A percentile compares a stretch with the other conserved stretches of the same genome.
Conservation (phyloP, 2,797 vertebrate species). For the Semotilus atromaculatus region DNA sequence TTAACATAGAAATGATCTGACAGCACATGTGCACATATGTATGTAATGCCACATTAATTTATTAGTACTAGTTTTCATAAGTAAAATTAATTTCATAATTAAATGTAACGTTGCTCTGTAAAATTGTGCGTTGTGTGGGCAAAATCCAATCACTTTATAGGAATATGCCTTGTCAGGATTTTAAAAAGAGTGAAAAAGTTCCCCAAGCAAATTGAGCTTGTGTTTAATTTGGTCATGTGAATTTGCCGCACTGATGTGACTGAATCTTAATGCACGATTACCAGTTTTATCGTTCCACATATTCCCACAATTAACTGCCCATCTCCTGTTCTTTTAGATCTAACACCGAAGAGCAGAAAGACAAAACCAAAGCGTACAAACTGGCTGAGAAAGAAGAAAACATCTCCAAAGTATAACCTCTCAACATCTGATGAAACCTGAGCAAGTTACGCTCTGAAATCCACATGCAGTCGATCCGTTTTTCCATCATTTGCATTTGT, state of each 20-base stretch:
- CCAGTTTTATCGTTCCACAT: neutral
- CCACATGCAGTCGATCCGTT: conserved; percentile 36
- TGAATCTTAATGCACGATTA: neutral
- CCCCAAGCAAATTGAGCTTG: neutral
- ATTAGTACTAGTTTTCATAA: neutral
- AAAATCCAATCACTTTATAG: neutral
- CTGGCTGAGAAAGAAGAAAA: conserved; percentile 73
- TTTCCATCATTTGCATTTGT: conserved; percentile 53
- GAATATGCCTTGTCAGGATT: neutral
- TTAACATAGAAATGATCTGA: neutral
- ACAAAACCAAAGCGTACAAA: conserved; percentile 76
- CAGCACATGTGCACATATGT: neutral
- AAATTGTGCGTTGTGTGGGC: too few relatives aligned
- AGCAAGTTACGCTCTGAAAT: conserved; percentile 22
- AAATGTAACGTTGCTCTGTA: neutral
- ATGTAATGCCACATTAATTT: neutral
- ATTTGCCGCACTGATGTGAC: neutral
- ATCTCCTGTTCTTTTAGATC: conserved; percentile 65
- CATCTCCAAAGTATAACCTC: conserved; percentile 75
- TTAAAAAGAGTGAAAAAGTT: neutral
- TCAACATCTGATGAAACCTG: conserved; percentile 45
- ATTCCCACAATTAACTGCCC: neutral
- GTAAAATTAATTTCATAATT: too few relatives aligned
- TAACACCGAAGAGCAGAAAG: conserved; percentile 69
- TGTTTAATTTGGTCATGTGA: neutral